phyloP scores from a whole-genome alignment of 2,113 vertebrate species.

The Dromaius novaehollandiae region DNA sequence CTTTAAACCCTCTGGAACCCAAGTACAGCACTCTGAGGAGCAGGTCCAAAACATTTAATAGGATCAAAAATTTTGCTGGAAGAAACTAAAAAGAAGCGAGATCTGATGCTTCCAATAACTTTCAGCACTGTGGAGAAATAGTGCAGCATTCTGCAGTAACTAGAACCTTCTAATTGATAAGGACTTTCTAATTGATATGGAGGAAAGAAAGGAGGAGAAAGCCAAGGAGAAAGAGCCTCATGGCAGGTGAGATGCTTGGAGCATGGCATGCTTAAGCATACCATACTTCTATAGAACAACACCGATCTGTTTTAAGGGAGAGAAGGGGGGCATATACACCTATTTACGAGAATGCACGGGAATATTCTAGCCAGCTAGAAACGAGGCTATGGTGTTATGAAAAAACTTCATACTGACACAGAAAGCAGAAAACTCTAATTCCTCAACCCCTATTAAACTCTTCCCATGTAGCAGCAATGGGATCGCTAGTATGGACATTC shows the following conservation, averaged over 20 bases:
- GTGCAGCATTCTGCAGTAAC: not conserved
- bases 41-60: not conserved
- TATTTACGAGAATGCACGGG: not conserved
- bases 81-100: not conserved
- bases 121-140: not conserved
- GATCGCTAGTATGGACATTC: not conserved
- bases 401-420: not conserved
- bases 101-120: not conserved
- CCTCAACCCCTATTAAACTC: not conserved
- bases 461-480: accelerated
- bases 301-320: no score
- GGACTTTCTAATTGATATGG: no score
- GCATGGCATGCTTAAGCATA: not conserved
- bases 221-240: no score
- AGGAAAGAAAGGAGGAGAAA: no score
- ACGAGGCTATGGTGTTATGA: not conserved
- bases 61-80: not conserved
- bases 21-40: not conserved
- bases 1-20: not conserved
- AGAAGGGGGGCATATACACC: not conserved
- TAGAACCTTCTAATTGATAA: not conserved
- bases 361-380: not conserved
- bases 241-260: no score
- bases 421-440: not conserved
- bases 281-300: not conserved